Conservation (phyloP, 2,113 vertebrate genomes). For the Myotis davidii region DNA sequence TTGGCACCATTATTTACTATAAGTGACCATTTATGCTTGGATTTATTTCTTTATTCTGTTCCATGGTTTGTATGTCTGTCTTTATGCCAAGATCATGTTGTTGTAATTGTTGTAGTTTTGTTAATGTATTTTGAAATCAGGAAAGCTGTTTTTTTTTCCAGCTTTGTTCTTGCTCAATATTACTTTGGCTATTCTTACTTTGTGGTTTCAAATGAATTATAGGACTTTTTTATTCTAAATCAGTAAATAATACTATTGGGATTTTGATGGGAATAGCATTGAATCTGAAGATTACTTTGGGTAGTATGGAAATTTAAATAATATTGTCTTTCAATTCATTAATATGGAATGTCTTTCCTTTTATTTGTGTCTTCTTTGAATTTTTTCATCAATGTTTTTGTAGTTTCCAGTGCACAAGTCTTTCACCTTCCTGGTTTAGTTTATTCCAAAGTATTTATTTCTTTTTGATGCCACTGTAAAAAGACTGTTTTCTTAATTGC, state of each 20-base stretch:
- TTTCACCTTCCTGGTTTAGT: background rate
- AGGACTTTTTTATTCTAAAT: background rate
- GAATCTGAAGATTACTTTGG: background rate
- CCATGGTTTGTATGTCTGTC: background rate
- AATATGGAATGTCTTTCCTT: background rate
- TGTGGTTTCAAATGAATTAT: background rate
- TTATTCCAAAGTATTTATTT: background rate
- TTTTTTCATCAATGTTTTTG: background rate
- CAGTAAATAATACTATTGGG: background rate
- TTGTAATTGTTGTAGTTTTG: background rate
- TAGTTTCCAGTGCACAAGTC: background rate
- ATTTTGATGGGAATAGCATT: background rate
- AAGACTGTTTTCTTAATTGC: background rate
- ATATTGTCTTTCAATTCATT: background rate
- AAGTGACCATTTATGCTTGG: background rate
- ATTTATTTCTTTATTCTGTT: background rate
- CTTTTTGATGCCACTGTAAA: background rate
- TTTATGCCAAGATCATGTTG: background rate
- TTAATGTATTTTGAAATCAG: background rate
- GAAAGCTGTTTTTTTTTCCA: background rate
- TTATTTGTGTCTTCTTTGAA: background rate
- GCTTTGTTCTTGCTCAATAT: background rate
- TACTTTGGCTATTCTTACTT: background rate
- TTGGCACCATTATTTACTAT: background rate
- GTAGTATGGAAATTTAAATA: background rate